phyloP scores from a whole-genome alignment of 2,113 vertebrate genomes.

The Chlamydotis undulata region DNA sequence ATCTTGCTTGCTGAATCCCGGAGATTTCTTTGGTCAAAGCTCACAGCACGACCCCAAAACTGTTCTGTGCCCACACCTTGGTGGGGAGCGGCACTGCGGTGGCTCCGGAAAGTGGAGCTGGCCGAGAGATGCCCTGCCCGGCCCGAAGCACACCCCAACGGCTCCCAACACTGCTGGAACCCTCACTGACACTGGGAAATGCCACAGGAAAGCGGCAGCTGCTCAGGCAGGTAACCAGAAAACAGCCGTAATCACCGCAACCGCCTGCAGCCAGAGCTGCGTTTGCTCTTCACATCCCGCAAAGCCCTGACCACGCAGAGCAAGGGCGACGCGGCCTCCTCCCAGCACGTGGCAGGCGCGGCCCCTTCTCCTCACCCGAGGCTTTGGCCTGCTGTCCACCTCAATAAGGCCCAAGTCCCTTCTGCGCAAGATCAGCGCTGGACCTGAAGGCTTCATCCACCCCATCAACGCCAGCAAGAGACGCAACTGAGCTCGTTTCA shows the following conservation, averaged over 20 bases:
- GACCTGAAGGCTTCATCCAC: background rate
- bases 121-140: background rate
- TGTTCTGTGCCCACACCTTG: background rate
- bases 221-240: background rate
- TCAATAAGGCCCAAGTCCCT: accelerated
- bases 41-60: background rate
- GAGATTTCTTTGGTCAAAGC: background rate
- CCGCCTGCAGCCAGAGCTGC: background rate
- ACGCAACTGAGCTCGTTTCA: background rate
- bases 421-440: background rate
- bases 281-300: background rate
- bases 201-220: background rate
- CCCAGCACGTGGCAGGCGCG: accelerated
- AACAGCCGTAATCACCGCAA: accelerated
- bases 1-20: background rate
- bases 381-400: background rate
- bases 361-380: background rate
- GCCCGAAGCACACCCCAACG: background rate
- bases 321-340: background rate
- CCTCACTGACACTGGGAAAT: background rate
- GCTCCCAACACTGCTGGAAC: background rate
- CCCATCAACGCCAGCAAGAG: background rate
- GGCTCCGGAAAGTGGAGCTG: background rate
- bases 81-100: background rate
- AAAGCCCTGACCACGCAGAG: accelerated